phyloP scores from a whole-genome alignment of 1,140 invertebrate species.

The Amphibalanus amphitrite region DNA sequence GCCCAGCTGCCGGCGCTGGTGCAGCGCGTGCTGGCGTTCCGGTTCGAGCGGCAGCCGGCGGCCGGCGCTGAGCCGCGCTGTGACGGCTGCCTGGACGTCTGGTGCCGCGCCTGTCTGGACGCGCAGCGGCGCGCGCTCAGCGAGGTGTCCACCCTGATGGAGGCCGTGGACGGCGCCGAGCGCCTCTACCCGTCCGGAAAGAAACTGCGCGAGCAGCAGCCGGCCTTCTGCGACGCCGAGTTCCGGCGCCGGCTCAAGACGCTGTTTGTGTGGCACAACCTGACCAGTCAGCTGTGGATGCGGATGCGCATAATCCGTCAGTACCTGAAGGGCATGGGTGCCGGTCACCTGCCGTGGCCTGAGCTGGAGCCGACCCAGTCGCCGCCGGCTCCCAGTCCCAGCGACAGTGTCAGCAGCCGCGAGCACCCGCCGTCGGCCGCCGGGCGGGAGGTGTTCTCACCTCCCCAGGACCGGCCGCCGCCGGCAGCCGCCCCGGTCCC shows the following conservation, averaged over 20 bases:
- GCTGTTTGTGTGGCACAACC: constrained; percentile 79
- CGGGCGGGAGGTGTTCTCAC: constrained; percentile 1
- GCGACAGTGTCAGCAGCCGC: constrained; percentile 4
- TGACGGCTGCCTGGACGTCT: constrained; percentile 45
- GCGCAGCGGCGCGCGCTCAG: constrained; percentile 49
- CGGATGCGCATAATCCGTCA: constrained; percentile 59
- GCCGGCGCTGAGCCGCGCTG: constrained; percentile 18
- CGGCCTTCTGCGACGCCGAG: constrained; percentile 42
- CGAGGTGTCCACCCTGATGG: constrained; percentile 49
- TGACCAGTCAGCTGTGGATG: constrained; percentile 60
- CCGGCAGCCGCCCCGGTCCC: too few relatives aligned
- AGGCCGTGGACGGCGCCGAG: constrained; percentile 49
- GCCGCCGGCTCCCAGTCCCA: neutral
- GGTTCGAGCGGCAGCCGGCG: constrained; percentile 28
- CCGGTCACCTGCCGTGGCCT: constrained; percentile 26
- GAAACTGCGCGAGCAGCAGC: constrained; percentile 52
- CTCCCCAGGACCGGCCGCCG: constrained; percentile 1
- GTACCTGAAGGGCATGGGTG: constrained; percentile 39
- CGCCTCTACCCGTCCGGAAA: constrained; percentile 66
- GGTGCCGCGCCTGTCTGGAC: constrained; percentile 45
- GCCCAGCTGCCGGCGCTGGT: constrained; percentile 48
- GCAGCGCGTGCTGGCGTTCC: constrained; percentile 56
- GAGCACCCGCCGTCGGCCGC: neutral
- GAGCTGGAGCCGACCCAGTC: constrained; percentile 11
- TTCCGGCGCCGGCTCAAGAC: constrained; percentile 51